Conservation (phyloP, 1,140 invertebrate genomes). For the Idris sp. region DNA sequence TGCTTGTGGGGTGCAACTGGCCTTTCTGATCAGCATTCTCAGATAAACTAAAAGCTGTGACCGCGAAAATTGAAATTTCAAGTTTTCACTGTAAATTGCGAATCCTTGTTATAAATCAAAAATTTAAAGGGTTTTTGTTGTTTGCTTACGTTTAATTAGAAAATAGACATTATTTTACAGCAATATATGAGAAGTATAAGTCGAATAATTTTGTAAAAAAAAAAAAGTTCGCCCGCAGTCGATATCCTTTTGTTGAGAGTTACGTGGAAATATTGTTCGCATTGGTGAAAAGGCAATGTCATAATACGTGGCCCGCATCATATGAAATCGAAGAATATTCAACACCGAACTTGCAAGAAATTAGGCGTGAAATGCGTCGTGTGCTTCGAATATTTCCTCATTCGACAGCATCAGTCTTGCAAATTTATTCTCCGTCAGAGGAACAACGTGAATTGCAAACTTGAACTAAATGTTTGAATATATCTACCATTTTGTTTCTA, state of each 20-base stretch:
- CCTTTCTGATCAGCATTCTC: slow-evolving; percentile 21
- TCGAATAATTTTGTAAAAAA: neutral
- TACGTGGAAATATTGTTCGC: slow-evolving; percentile 36
- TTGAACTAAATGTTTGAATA: too few relatives aligned
- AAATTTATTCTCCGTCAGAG: slow-evolving; percentile 33
- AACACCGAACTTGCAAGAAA: slow-evolving; percentile 69
- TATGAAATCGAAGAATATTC: slow-evolving; percentile 70
- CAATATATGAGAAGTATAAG: too few relatives aligned
- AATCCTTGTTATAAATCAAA: slow-evolving; percentile 32
- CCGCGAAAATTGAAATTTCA: slow-evolving; percentile 18
- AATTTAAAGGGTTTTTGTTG: too few relatives aligned
- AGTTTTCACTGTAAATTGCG: too few relatives aligned
- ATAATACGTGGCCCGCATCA: slow-evolving; percentile 69
- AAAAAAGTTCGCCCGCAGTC: slow-evolving; percentile 10
- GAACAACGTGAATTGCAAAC: neutral
- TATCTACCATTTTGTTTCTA: too few relatives aligned
- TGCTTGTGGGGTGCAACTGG: slow-evolving; percentile 39
- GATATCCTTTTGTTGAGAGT: slow-evolving; percentile 20
- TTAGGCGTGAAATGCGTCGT: slow-evolving; percentile 76
- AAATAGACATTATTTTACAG: too few relatives aligned
- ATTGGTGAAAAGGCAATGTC: slow-evolving; percentile 37
- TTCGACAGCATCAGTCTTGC: slow-evolving; percentile 45
- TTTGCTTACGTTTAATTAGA: too few relatives aligned
- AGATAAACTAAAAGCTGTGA: slow-evolving; percentile 31
- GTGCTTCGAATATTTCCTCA: slow-evolving; percentile 73